phyloP scores from a whole-genome alignment of 2,888 invertebrate genomes.

The Dicyrtomina minuta region DNA sequence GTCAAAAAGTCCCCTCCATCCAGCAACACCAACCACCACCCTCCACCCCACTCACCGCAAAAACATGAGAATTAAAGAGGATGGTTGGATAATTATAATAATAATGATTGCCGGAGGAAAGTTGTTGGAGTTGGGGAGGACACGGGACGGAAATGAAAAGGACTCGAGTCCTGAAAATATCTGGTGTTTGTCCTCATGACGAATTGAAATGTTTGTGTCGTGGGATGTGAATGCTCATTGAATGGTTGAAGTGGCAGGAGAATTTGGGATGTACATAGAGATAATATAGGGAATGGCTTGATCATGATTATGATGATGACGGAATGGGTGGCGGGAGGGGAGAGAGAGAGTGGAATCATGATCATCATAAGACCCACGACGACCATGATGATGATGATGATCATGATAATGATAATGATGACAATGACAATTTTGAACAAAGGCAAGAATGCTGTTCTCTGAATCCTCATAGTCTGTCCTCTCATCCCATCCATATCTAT shows the following conservation, averaged over 20 bases:
- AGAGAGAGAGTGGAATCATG: conserved; percentile 20
- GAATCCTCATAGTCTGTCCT: not conserved
- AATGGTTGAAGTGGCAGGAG: not conserved
- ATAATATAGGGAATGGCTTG: conserved; percentile 6
- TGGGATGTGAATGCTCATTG: not conserved
- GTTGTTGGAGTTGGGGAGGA: too few species aligned
- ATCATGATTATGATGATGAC: conserved; percentile 26
- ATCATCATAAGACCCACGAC: conserved; percentile 19
- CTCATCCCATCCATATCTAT: not conserved
- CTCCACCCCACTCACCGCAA: too few species aligned
- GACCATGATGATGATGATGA: conserved; percentile 18
- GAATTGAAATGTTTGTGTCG: conserved; percentile 13
- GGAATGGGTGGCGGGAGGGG: not conserved
- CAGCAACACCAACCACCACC: too few species aligned
- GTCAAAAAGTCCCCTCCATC: too few species aligned
- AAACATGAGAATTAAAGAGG: too few species aligned
- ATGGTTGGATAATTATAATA: too few species aligned
- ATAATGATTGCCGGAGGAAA: too few species aligned
- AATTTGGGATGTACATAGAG: not conserved
- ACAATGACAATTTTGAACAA: conserved; percentile 34
- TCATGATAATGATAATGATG: conserved; percentile 33
- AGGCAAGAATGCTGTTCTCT: conserved; percentile 4
- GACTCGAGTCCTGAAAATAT: too few species aligned
- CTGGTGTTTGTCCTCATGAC: not conserved
- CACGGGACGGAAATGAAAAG: too few species aligned